Conservation (phyloP, 2,113 vertebrate species). For the Lipotes vexillifer region DNA sequence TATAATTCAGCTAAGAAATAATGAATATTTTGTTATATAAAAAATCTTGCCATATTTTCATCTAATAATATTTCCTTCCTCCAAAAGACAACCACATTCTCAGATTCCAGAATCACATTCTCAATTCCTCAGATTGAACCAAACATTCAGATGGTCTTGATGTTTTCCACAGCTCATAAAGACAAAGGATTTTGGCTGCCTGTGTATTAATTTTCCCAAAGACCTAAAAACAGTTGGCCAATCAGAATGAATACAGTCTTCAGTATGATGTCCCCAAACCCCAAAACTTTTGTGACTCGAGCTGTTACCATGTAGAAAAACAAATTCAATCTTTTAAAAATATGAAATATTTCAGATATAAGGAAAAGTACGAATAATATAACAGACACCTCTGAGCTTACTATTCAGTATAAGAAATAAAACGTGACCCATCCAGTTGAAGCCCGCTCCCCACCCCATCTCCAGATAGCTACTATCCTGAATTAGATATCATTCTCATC, state of each 20-base stretch:
- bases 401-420: not conserved
- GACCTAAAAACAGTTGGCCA: not conserved
- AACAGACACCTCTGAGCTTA: not conserved
- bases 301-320: conserved; percentile 2
- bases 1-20: not conserved
- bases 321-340: not conserved
- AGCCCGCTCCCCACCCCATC: too few relatives aligned
- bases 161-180: not conserved
- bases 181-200: not conserved
- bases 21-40: not conserved
- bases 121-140: not conserved
- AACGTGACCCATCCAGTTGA: not conserved
- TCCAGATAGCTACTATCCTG: not conserved
- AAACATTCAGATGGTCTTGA: not conserved
- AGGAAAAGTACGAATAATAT: not conserved
- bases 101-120: not conserved
- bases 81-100: not conserved
- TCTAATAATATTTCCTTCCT: not conserved
- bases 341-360: not conserved
- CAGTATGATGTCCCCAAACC: not conserved
- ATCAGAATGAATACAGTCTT: not conserved
- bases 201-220: not conserved
- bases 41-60: not conserved
- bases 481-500: not conserved
- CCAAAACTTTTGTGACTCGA: not conserved